These are phyloP conservation scores for Halcyon malimbica DNA, from an alignment of 2,113 vertebrate genomes.

Conservation along the genomic window DNA sequence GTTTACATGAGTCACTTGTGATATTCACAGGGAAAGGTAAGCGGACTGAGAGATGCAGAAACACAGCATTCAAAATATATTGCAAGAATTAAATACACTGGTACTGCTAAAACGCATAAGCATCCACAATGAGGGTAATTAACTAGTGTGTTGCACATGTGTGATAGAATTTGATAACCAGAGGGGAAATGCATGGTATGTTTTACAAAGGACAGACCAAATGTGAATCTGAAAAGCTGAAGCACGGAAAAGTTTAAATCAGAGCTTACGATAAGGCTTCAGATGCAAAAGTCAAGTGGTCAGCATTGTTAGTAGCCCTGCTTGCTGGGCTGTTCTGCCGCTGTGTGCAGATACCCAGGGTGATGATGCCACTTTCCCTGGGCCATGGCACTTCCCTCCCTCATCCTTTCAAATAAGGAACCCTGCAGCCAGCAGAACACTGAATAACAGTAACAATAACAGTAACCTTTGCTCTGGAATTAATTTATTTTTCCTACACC, in stretches of 20 bases:
- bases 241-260: not conserved
- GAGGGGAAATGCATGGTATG: not conserved
- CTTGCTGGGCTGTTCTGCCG: not conserved
- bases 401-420: not conserved
- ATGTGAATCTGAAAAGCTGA: not conserved
- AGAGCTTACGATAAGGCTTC: not conserved
- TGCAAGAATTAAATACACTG: not conserved
- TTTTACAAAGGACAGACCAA: not conserved
- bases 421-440: not conserved
- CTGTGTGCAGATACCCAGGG: not conserved
- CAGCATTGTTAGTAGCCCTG: not conserved
- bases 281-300: not conserved
- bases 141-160: not conserved
- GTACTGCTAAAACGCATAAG: not conserved
- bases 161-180: not conserved
- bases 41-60: not conserved
- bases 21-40: not conserved
- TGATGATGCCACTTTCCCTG: not conserved
- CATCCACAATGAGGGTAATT: not conserved
- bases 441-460: not conserved
- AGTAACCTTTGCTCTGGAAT: not conserved
- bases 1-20: not conserved
- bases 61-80: not conserved
- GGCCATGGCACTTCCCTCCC: fast-evolving
- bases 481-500: not conserved